Conservation (phyloP, 2,888 invertebrate genomes). For the Craniophora ligustri region DNA sequence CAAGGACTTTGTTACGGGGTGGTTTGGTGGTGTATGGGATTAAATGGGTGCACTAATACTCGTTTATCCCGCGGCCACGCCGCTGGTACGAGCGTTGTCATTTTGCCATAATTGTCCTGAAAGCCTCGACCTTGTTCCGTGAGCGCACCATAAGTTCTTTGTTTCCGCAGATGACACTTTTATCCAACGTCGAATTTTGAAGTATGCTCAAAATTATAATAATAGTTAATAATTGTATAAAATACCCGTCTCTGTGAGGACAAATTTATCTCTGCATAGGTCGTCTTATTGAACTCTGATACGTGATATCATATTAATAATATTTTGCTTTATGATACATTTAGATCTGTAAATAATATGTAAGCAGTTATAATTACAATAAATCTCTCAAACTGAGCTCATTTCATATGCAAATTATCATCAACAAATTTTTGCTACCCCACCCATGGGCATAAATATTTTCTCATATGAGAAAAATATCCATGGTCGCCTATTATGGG, state of each 20-base stretch:
- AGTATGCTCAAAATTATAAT: not conserved
- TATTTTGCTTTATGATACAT: no score
- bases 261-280: not conserved
- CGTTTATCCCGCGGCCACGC: conserved; percentile 58
- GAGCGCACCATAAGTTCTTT: conserved; percentile 69
- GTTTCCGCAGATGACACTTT: conserved; percentile 60
- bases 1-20: conserved; percentile 70
- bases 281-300: not conserved
- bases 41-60: conserved; percentile 53
- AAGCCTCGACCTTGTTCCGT: conserved; percentile 70
- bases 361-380: no score
- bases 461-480: no score
- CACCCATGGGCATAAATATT: no score
- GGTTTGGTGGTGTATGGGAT: conserved; percentile 42
- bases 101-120: conserved; percentile 74
- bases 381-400: no score
- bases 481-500: no score
- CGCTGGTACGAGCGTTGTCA: conserved; percentile 57
- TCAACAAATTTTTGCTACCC: no score
- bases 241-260: no score
- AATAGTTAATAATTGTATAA: no score
- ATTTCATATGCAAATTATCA: no score
- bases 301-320: not conserved
- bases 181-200: conserved; percentile 22
- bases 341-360: no score